Evolutionary conservation across 2,888 invertebrate species (phyloP).

Genomic region (Ptycholaimellus sp.): DNA sequence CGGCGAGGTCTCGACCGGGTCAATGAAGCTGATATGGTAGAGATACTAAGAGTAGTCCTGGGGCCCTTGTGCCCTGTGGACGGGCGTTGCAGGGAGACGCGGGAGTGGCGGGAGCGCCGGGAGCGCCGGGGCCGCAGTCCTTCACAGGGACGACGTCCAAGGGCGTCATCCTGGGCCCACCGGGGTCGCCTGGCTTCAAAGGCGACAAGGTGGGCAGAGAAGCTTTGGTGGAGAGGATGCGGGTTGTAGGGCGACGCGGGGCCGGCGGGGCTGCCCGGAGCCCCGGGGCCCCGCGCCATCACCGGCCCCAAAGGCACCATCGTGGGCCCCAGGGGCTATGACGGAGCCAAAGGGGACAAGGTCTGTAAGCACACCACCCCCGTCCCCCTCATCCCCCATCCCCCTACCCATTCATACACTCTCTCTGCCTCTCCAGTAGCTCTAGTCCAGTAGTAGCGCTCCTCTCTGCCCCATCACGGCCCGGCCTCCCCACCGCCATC

Average conservation of each 20-base stretch:
- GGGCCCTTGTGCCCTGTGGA: too few relatives aligned
- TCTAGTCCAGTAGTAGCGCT: too few relatives aligned
- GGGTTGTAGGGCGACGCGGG: slow-evolving; percentile 20
- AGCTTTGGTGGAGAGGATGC: too few relatives aligned
- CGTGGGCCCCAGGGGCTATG: slow-evolving; percentile 26
- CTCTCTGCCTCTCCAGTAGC: too few relatives aligned
- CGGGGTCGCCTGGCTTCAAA: slow-evolving; percentile 17
- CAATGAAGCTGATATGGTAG: too few relatives aligned
- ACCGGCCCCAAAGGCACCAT: slow-evolving; percentile 20
- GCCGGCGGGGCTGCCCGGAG: slow-evolving; percentile 16
- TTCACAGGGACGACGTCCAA: slow-evolving; percentile 12
- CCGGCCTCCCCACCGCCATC: too few relatives aligned
- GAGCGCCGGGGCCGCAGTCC: slow-evolving; percentile 28
- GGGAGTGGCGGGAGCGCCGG: slow-evolving; percentile 23
- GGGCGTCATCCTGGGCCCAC: slow-evolving; percentile 19
- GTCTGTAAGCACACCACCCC: slow-evolving; percentile 8
- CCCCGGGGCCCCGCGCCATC: slow-evolving; percentile 16
- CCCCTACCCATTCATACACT: too few relatives aligned
- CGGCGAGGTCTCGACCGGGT: too few relatives aligned
- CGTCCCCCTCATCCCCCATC: too few relatives aligned
- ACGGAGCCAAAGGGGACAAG: slow-evolving; percentile 44
- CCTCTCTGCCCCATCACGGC: too few relatives aligned
- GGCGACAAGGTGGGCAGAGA: slow-evolving; percentile 18
- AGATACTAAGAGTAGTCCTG: too few relatives aligned
- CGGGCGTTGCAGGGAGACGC: slow-evolving; percentile 18